Base-by-base conservation (phyloP, 2,113 vertebrate genomes). In the Muscicapa adusta region DNA sequence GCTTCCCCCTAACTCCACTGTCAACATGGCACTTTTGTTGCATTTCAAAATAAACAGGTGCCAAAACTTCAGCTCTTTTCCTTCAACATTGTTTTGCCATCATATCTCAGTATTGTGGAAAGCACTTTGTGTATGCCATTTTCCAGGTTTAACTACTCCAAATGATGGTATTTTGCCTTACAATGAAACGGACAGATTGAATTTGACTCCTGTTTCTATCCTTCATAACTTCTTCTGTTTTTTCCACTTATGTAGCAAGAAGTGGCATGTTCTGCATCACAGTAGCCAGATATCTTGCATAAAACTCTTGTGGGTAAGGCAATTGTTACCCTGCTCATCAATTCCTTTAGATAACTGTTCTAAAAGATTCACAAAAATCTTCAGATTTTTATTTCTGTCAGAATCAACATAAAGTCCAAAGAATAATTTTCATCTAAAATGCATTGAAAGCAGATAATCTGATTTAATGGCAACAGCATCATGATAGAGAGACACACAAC, bases 371-470 rank as follows among this genome's bases (percentile, higher is more conserved):
- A 92, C 17, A 85, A 50, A 91, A 96, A 70, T 87, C 72, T 91
- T 95, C 50, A 56, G 34, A 71, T 85, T 96, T 85, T 81, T 73
- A 67, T 80, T 92, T 84, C 33, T 85, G 33, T 42, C 63, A 77
- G 24, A 67, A 62, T 33, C 63, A 89, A 10, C 47, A 75, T 36
- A 9, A 88, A 71, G 82, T 75, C 89, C 85, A 87, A 95, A 95
- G 47, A 75, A 66, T 2, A 62, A 24, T 76, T 62, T 94, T 88
- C 81, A 95, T 54, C 93, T 97, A 66, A 88, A 96, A 84, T 14
- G 56, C 2, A 92, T 12, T 3, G 31, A n/a, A 73, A 85, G 62
- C 12, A n/a, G 3, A 8, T 73, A 28, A 81, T 36, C 2, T 79
- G 18, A 62, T 65, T 80, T 91, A 84, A 91, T 28, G 22, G 20